Evolutionary conservation across 2,113 vertebrate species (phyloP), one percentile per base, ranked within the genome.

Genomic region (Lagopus muta): DNA sequence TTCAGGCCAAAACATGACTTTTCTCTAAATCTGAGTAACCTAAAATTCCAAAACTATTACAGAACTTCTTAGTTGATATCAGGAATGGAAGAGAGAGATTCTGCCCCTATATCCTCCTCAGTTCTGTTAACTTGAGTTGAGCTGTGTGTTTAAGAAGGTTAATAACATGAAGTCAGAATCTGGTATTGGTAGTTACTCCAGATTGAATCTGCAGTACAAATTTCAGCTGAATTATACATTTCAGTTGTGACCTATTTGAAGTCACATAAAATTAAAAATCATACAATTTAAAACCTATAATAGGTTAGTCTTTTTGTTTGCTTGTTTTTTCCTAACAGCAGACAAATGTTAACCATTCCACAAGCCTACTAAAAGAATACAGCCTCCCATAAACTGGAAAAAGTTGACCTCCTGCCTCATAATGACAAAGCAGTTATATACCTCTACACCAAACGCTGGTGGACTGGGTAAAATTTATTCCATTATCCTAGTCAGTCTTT

Each of bases 141-240:
- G 22, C 4, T 47, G 6, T 12, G 13, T 58, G 32, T 81, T 65
- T 8, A 27, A 61, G 22, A 13, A 43, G 5, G 2, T 15, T n/a
- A 15, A 55, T 62, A 36, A 4, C 38, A 48, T n/a, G 8, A 79
- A 64, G 67, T 42, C 48, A 58, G 2, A 52, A 28, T 61, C 21
- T 34, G 14, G 81, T 13, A 5, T 52, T 43, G 18, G n/a, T 27
- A 75, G 42, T 22, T 80, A 34, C 9, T 48, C 3, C 21, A 32
- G 13, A 38, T 36, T 20, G 21, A 64, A 38, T 27, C 5, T 25
- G 3, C 1, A 1, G 1, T 13, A 4, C 16, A 11, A 21, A 43
- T 15, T 69, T 64, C 38, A 45, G 5, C 18, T 79, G 52, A 72
- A 75, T 45, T 48, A 30, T 3, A 6, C 22, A 36, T 78, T 77